Conservation (phyloP, 2,113 vertebrate species). For the Cavia porcellus region DNA sequence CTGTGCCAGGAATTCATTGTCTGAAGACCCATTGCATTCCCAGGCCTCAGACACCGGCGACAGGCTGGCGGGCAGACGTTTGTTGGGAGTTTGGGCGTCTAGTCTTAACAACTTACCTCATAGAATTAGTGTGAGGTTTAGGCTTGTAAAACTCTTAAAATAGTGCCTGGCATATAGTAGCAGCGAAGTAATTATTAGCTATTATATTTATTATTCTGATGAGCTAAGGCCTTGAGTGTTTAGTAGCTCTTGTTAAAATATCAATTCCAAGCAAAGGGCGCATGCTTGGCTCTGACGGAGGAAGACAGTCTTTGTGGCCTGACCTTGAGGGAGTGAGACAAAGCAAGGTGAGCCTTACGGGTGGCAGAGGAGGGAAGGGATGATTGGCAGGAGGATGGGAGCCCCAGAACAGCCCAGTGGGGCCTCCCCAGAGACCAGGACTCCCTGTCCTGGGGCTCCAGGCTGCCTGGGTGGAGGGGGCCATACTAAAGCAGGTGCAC, state of each 20-base stretch:
- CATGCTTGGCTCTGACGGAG: not conserved
- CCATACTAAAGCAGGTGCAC: not conserved
- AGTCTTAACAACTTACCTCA: constrained; percentile 33
- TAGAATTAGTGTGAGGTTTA: constrained; percentile 49
- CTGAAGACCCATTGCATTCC: not conserved
- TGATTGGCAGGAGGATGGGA: not conserved
- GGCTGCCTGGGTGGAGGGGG: not conserved
- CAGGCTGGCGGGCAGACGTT: not conserved
- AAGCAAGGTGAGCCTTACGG: not conserved
- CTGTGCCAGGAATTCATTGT: not conserved
- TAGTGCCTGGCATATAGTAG: not conserved
- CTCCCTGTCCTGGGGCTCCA: not conserved
- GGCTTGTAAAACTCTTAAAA: constrained; percentile 61
- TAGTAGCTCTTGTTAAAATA: constrained; percentile 44
- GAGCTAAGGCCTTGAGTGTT: constrained; percentile 25
- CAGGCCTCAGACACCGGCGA: constrained; percentile 7
- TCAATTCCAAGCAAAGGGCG: not conserved
- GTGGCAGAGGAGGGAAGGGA: fast-evolving
- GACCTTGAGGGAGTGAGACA: not conserved
- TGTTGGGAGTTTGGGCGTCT: not conserved
- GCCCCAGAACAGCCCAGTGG: fast-evolving
- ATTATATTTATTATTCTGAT: constrained; percentile 53
- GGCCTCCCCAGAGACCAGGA: not conserved
- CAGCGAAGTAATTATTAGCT: constrained; percentile 58
- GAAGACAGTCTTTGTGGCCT: not conserved